phyloP scores from a whole-genome alignment of 2,888 invertebrate genomes.

The Dolichomitus sp. region DNA sequence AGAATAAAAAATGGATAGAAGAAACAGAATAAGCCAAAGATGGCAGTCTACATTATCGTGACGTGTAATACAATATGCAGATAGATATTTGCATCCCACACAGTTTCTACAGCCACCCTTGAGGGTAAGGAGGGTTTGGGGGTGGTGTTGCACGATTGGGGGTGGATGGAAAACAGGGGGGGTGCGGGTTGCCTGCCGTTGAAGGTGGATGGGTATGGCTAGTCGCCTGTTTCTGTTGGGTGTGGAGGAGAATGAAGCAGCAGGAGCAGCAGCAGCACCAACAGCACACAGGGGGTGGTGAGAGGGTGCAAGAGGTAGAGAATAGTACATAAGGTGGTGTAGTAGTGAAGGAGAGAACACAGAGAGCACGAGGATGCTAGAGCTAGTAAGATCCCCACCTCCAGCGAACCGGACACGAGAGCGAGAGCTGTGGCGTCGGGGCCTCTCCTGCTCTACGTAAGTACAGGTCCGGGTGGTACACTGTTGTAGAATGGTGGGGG shows the following conservation, averaged over 20 bases:
- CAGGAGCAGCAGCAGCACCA: conserved; percentile 49
- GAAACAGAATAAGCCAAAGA: conserved; percentile 32
- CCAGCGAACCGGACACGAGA: conserved; percentile 70
- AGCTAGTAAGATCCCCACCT: conserved; percentile 43
- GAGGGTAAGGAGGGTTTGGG: conserved; percentile 25
- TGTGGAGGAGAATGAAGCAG: conserved; percentile 64
- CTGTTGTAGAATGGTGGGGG: conserved; percentile 78
- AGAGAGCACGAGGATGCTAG: conserved; percentile 45
- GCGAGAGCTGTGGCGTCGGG: conserved; percentile 64
- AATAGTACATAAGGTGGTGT: conserved; percentile 22
- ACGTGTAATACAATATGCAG: conserved; percentile 84
- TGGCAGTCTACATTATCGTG: conserved; percentile 79
- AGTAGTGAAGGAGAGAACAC: conserved; percentile 41
- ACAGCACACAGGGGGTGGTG: conserved; percentile 64
- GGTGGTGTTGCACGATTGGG: conserved; percentile 56
- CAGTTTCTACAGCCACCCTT: conserved; percentile 65
- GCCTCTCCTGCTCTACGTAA: conserved; percentile 34
- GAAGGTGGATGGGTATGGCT: conserved; percentile 52
- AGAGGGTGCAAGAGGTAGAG: conserved; percentile 26
- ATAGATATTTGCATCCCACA: conserved; percentile 83
- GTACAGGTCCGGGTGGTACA: conserved; percentile 56
- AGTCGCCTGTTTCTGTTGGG: conserved; percentile 56
- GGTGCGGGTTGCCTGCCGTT: conserved; percentile 22
- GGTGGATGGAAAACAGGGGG: conserved; percentile 60
- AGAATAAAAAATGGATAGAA: conserved; percentile 39